Evolutionary conservation across 2,888 invertebrate species (phyloP), one percentile per base, ranked within the genome.

Genomic region (Dexiosoma caninum): DNA sequence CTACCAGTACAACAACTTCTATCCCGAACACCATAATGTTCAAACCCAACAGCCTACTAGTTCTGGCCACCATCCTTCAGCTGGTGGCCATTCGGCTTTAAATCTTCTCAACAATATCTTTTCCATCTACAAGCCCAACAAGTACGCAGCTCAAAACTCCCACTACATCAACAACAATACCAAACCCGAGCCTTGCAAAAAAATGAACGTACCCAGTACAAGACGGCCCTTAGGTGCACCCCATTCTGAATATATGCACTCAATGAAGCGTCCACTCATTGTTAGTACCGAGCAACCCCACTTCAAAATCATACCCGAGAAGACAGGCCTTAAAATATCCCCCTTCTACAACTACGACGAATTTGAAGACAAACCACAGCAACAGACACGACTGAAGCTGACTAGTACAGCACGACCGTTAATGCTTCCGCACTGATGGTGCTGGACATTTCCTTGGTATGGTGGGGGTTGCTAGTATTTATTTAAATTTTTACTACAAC

Each of bases 281-380:
- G 92, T 92, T 7, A 92, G 92, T 23, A 92, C 88, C 86, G 91
- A 90, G 55, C 90, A 90, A 83, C 90, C 91, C 3, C 90, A 90
- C 67, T 91, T 91, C 64, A 90, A 91, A 85, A 91, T 92, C 55
- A 91, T 92, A 57, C 92, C 92, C 42, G 90, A 91, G 83, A 92
- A 91, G 86, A 92, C 91, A 78, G 92, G 92, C 44, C 87, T 92
- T 8, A 92, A 91, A 85, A 92, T 92, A 77, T 92, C 92, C 64
- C 92, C 92, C 3, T 84, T 91, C 62, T 86, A 89, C 79, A 87
- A 87, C 60, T 89, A 87, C 75, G 88, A 89, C 37, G 87, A 86
- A 14, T 74, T 76, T 12, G 86, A 87, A 42, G 87, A 89, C 35
- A 88, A 88, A 80, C 83, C 85, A 57, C 84, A 83, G 82, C 82